Evolutionary conservation across 2,113 vertebrate species (phyloP).

Genomic region (Amphiprion percula): DNA sequence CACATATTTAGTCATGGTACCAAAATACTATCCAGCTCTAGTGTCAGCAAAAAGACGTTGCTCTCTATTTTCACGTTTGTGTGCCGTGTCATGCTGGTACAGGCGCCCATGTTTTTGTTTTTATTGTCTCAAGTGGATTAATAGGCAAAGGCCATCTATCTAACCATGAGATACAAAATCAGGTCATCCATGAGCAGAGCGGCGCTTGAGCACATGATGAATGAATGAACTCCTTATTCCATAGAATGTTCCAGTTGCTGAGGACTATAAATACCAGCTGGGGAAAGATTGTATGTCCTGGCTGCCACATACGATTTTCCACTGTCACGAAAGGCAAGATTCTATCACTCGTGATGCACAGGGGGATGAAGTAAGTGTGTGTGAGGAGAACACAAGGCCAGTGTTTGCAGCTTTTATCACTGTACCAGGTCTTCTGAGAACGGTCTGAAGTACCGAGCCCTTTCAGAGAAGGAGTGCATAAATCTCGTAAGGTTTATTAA

Average conservation of each 20-base stretch:
- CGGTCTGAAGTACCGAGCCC: constrained; percentile 30
- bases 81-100: background rate
- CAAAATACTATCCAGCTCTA: background rate
- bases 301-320: constrained; percentile 69
- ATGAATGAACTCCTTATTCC: constrained; percentile 79
- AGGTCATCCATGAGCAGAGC: constrained; percentile 67
- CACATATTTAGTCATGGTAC: background rate
- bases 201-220: constrained; percentile 67
- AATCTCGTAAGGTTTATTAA: constrained; percentile 49
- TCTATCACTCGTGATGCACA: constrained; percentile 68
- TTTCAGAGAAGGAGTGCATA: constrained; percentile 32
- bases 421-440: constrained; percentile 18
- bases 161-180: constrained; percentile 59
- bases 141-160: constrained; percentile 49
- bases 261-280: constrained; percentile 78
- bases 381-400: constrained; percentile 2
- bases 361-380: constrained; percentile 34
- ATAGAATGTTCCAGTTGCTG: constrained; percentile 71
- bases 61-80: background rate
- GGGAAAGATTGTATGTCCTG: constrained; percentile 70
- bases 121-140: constrained; percentile 24
- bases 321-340: constrained; percentile 72
- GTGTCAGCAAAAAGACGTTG: background rate
- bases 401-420: constrained; percentile 38
- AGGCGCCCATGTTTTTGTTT: constrained; percentile 24